Conservation (phyloP, 1,140 invertebrate species). For the Heliothis virescens region DNA sequence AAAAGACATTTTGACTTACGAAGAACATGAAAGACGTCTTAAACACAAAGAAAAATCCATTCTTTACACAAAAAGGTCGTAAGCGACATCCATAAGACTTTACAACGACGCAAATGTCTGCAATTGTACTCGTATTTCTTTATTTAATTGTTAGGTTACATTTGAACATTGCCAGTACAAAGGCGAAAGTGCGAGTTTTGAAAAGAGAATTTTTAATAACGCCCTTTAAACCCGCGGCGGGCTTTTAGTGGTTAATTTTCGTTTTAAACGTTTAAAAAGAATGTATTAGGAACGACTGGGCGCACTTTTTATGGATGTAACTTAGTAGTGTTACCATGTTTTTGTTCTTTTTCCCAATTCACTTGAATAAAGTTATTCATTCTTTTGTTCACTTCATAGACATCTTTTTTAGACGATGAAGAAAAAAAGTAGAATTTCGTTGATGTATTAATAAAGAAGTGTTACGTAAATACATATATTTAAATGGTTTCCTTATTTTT, state of each 20-base stretch:
- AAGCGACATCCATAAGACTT: conserved; percentile 5
- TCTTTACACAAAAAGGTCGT: not conserved
- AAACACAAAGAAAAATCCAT: conserved; percentile 3
- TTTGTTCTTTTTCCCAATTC: not conserved
- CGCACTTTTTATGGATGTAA: conserved; percentile 13
- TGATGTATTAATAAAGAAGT: too few relatives aligned
- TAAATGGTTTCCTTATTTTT: too few relatives aligned
- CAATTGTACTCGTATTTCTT: conserved; percentile 13
- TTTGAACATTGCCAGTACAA: conserved; percentile 12
- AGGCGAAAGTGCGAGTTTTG: conserved; percentile 16
- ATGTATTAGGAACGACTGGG: conserved; percentile 14
- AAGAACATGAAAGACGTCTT: not conserved
- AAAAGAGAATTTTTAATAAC: conserved; percentile 49
- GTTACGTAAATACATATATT: too few relatives aligned
- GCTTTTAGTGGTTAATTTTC: conserved; percentile 48
- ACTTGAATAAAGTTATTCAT: too few relatives aligned
- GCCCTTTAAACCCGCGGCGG: not conserved
- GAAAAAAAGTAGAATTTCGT: too few relatives aligned
- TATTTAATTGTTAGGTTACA: conserved; percentile 39
- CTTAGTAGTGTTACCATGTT: conserved; percentile 27
- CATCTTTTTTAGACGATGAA: too few relatives aligned
- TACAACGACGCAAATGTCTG: conserved; percentile 17
- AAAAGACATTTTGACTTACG: not conserved
- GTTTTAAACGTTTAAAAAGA: conserved; percentile 44
- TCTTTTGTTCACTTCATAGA: too few relatives aligned